A percentile compares a stretch with the other conserved stretches of the same genome.
Conservation (phyloP, 2,113 vertebrate genomes). For the Salvelinus alpinus region DNA sequence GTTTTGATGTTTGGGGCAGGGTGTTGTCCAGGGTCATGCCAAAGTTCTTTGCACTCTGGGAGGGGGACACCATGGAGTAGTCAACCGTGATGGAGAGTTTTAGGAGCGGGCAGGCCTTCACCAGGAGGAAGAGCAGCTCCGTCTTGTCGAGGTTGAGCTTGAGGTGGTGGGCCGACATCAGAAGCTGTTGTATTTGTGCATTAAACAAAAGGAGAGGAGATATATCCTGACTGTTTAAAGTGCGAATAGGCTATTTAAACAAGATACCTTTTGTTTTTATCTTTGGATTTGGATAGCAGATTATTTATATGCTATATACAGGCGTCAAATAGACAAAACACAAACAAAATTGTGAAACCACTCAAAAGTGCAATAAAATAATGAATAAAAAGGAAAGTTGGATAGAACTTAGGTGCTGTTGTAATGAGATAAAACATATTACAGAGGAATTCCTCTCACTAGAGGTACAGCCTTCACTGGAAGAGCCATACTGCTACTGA, state of each 20-base stretch:
- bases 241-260: not conserved
- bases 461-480: too few relatives aligned
- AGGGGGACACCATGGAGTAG: too few relatives aligned
- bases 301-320: not conserved
- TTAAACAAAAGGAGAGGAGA: not conserved
- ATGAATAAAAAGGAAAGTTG: not conserved
- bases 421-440: not conserved
- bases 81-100: too few relatives aligned
- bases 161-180: not conserved
- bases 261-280: not conserved
- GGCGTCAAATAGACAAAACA: not conserved
- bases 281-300: not conserved
- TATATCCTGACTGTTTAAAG: not conserved
- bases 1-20: too few relatives aligned
- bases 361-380: not conserved
- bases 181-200: slow-evolving; percentile 1
- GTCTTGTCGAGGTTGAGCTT: too few relatives aligned
- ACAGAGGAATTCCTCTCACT: not conserved
- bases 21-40: too few relatives aligned
- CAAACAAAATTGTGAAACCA: not conserved
- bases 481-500: not conserved
- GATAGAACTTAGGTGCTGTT: too few relatives aligned
- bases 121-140: too few relatives aligned
- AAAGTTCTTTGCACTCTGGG: too few relatives aligned
- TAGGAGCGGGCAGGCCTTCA: too few relatives aligned